Evolutionary conservation across 1,140 invertebrate genomes (phyloP).

Genomic region (Bombus huntii): DNA sequence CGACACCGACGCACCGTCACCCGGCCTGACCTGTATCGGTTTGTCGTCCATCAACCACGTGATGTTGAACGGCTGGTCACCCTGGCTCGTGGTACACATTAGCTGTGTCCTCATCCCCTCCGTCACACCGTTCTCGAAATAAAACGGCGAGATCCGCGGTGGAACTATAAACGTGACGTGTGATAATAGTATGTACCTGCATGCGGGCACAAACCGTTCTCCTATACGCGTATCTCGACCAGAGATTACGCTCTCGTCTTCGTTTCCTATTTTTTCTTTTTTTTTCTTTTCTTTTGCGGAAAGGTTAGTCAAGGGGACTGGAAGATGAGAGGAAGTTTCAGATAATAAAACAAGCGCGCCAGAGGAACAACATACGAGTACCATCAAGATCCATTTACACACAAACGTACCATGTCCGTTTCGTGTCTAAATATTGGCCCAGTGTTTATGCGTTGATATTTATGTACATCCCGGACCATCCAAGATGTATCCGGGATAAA

Average conservation of each 20-base stretch:
- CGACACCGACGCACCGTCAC: conserved; percentile 64
- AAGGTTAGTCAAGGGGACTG: background rate
- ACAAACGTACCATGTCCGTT: no score
- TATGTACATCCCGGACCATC: no score
- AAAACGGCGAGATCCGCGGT: conserved; percentile 84
- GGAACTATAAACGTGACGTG: conserved; percentile 83
- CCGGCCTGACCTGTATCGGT: conserved; percentile 73
- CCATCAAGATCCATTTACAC: background rate
- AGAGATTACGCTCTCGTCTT: conserved; percentile 14
- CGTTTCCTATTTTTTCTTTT: background rate
- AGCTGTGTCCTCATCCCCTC: conserved; percentile 87
- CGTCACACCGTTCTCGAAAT: conserved; percentile 83
- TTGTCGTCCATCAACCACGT: conserved; percentile 85
- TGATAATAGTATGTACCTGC: conserved; percentile 63
- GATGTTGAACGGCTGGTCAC: conserved; percentile 84
- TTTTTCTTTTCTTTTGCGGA: background rate
- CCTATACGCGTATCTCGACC: conserved; percentile 36
- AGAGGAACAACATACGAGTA: background rate
- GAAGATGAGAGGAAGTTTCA: background rate
- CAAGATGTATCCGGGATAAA: no score
- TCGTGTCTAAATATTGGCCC: no score
- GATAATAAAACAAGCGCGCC: background rate
- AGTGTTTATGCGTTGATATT: no score
- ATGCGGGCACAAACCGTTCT: conserved; percentile 30
- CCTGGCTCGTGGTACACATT: conserved; percentile 86